A percentile compares a stretch with the other conserved stretches of the same genome.
These are phyloP conservation scores for Rhea americana DNA, from an alignment of 2,113 vertebrate species.

Conservation along the genomic window DNA sequence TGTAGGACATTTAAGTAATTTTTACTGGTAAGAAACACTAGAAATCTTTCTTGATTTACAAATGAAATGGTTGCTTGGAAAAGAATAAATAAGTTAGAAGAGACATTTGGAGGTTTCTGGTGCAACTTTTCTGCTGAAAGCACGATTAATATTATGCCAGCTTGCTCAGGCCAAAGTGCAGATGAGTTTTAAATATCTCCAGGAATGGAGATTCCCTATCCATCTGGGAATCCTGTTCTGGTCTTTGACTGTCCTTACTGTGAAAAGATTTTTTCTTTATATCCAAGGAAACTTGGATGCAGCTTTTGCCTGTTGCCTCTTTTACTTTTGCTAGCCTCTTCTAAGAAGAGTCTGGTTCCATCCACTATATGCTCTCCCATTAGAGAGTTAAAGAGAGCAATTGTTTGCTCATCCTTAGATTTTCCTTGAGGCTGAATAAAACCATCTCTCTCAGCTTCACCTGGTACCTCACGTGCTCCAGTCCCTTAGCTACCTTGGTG, in stretches of 20 bases:
- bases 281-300: background rate
- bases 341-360: background rate
- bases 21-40: background rate
- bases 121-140: background rate
- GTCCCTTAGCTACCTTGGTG: background rate
- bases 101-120: background rate
- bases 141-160: too few relatives aligned
- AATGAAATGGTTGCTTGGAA: background rate
- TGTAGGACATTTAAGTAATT: background rate
- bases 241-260: background rate
- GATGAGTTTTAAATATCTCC: background rate
- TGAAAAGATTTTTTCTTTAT: background rate
- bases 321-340: background rate
- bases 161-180: background rate
- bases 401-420: background rate
- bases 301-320: background rate
- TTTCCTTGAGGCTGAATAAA: background rate
- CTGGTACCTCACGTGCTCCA: background rate
- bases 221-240: background rate
- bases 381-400: background rate
- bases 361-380: accelerated
- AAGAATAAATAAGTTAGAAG: background rate
- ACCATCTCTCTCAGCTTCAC: background rate
- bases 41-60: background rate
- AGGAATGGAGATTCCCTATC: background rate